Percentiles rank a stretch among this genome's conserved stretches.
These are phyloP conservation scores for Ectemnius continuus DNA, from an alignment of 2,888 invertebrate genomes.

Conservation along the genomic window DNA sequence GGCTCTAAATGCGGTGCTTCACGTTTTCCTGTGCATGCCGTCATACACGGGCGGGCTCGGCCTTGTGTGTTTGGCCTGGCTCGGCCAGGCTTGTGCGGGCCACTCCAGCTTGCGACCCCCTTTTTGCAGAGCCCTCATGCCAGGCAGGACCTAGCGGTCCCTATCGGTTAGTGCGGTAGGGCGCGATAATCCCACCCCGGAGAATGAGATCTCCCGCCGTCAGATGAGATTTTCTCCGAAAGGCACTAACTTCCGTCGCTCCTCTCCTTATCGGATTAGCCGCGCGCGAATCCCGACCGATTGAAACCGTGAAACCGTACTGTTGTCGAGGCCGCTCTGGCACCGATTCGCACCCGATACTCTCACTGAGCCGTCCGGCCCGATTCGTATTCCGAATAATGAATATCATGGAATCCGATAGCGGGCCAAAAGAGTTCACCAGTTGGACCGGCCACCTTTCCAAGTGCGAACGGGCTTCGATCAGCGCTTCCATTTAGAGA, in stretches of 20 bases:
- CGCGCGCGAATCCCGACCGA: slow-evolving; percentile 60
- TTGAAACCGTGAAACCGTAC: slow-evolving; percentile 64
- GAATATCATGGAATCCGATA: slow-evolving; percentile 23
- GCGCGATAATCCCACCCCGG: slow-evolving; percentile 71
- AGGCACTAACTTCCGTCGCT: slow-evolving; percentile 62
- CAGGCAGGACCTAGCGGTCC: slow-evolving; percentile 58
- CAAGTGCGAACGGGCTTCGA: neutral
- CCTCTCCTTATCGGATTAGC: slow-evolving; percentile 71
- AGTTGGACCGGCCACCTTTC: neutral
- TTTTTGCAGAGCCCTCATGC: slow-evolving; percentile 14
- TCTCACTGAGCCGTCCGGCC: neutral
- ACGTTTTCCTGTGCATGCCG: slow-evolving; percentile 21
- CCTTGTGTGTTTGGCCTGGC: neutral
- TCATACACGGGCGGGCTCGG: slow-evolving; percentile 23
- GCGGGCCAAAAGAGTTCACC: neutral
- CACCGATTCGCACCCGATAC: slow-evolving; percentile 27
- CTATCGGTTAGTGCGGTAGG: slow-evolving; percentile 69
- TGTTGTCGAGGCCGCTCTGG: slow-evolving; percentile 26
- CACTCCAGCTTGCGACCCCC: slow-evolving; percentile 22
- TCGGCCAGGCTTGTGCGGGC: slow-evolving; percentile 11
- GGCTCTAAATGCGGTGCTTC: slow-evolving; percentile 18
- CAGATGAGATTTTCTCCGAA: slow-evolving; percentile 71
- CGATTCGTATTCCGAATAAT: slow-evolving; percentile 33
- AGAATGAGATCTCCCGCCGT: slow-evolving; percentile 68
- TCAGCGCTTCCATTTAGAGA: neutral